Percentiles rank a stretch among this genome's conserved stretches.
phyloP scores from a whole-genome alignment of 2,113 vertebrate genomes.

The Microtus ochrogaster region DNA sequence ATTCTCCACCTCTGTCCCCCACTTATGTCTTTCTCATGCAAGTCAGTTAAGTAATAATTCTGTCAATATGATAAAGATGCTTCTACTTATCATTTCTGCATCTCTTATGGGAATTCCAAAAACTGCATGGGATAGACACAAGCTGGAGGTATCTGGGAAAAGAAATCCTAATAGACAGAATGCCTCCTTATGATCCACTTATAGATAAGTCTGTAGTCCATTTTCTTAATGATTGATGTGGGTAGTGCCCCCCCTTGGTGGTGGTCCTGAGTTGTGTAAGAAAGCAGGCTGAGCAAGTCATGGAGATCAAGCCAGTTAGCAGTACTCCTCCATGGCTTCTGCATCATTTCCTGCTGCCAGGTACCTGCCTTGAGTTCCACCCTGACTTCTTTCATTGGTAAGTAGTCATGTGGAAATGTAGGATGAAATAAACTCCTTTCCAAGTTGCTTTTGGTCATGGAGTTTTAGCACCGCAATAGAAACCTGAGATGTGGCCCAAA shows the following conservation, averaged over 20 bases:
- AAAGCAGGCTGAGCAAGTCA: neutral
- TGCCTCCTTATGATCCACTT: neutral
- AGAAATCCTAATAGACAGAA: neutral
- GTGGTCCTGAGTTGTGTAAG: neutral
- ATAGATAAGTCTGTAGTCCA: neutral
- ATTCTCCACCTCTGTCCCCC: neutral
- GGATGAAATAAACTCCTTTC: neutral
- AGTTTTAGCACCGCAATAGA: neutral
- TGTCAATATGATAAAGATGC: neutral
- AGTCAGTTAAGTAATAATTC: neutral
- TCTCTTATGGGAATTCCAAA: slow-evolving; percentile 33
- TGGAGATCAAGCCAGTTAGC: neutral
- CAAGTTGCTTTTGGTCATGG: neutral
- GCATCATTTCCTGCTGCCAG: neutral
- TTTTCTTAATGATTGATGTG: neutral
- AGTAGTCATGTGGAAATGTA: neutral
- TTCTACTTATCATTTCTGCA: neutral
- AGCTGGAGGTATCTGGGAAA: neutral
- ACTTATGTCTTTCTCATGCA: neutral
- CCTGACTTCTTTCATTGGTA: neutral
- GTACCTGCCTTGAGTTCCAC: neutral
- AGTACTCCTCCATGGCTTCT: neutral
- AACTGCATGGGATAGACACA: neutral
- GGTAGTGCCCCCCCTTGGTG: neutral
- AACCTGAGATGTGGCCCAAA: neutral